phyloP scores from a whole-genome alignment of 2,888 invertebrate species.

The Cremastobaeus sp. region DNA sequence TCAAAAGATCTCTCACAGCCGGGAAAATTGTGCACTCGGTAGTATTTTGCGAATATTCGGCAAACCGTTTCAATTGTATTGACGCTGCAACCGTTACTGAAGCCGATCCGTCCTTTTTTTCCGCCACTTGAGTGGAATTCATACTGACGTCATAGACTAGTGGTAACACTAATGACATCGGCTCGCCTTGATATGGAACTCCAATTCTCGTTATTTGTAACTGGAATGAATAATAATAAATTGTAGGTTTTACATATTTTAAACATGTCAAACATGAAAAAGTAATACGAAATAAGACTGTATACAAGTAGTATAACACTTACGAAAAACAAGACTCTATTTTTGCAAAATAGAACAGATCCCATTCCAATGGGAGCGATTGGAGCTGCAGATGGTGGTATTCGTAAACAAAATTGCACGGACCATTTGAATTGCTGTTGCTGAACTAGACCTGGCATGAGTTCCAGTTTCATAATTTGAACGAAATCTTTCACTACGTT shows the following conservation, averaged over 20 bases:
- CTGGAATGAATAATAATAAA: slow-evolving; percentile 77
- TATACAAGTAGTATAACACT: too few relatives aligned
- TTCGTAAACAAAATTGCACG: slow-evolving; percentile 82
- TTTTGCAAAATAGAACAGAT: slow-evolving; percentile 89
- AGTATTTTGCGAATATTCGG: slow-evolving; percentile 83
- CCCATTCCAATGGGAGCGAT: slow-evolving; percentile 77
- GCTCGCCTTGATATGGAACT: slow-evolving; percentile 82
- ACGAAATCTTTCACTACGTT: slow-evolving; percentile 95
- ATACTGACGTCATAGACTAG: slow-evolving; percentile 92
- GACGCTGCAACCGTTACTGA: slow-evolving; percentile 83
- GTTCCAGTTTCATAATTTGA: slow-evolving; percentile 87
- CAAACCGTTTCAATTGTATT: slow-evolving; percentile 84
- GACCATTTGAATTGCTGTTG: slow-evolving; percentile 89
- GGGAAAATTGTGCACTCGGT: slow-evolving; percentile 94
- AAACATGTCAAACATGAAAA: too few relatives aligned
- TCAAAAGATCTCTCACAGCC: slow-evolving; percentile 91
- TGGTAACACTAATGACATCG: slow-evolving; percentile 89
- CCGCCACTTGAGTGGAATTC: slow-evolving; percentile 92
- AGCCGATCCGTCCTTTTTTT: slow-evolving; percentile 85
- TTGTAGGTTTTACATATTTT: too few relatives aligned
- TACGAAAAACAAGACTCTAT: slow-evolving; percentile 95
- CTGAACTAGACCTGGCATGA: slow-evolving; percentile 82
- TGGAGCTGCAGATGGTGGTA: not conserved
- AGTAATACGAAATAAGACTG: too few relatives aligned
- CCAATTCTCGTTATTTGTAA: slow-evolving; percentile 86